phyloP scores from a whole-genome alignment of 2,888 invertebrate species.

The Drosophila longiperda region DNA sequence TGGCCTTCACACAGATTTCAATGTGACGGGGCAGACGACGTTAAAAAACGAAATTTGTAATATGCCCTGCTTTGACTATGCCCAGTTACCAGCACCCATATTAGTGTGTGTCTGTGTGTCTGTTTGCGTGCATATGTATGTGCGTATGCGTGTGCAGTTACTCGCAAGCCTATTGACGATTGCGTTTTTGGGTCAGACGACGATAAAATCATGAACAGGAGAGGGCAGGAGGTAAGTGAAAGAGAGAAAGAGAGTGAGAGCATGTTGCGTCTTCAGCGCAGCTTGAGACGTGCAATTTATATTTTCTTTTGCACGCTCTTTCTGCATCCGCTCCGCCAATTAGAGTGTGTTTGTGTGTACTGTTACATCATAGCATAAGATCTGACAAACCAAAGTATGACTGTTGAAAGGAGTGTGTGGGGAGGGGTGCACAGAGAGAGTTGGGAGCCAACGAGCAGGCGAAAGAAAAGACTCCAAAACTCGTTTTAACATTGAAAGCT shows the following conservation, averaged over 20 bases:
- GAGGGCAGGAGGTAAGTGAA: conserved; percentile 13
- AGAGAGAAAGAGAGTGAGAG: conserved; percentile 10
- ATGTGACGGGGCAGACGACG: conserved; percentile 43
- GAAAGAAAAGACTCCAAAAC: conserved; percentile 57
- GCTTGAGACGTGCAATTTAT: conserved; percentile 64
- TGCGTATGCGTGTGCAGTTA: conserved; percentile 21
- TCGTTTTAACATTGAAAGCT: conserved; percentile 36
- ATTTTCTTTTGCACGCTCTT: conserved; percentile 64
- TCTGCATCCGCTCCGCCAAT: conserved; percentile 78
- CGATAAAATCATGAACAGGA: not conserved
- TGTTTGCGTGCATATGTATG: not conserved
- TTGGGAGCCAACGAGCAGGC: not conserved
- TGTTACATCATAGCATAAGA: conserved; percentile 71
- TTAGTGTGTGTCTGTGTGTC: not conserved
- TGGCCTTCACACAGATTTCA: conserved; percentile 79
- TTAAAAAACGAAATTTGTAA: conserved; percentile 63
- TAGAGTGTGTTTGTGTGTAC: conserved; percentile 35
- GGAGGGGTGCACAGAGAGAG: conserved; percentile 10
- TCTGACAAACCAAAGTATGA: conserved; percentile 51
- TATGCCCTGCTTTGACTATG: conserved; percentile 70
- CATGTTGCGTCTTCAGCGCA: conserved; percentile 14
- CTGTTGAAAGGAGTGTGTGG: conserved; percentile 10
- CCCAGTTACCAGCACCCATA: conserved; percentile 48
- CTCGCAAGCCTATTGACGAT: conserved; percentile 33
- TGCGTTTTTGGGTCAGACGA: conserved; percentile 50